Conservation (phyloP, 2,797 vertebrate genomes). For the Alosa sapidissima region DNA sequence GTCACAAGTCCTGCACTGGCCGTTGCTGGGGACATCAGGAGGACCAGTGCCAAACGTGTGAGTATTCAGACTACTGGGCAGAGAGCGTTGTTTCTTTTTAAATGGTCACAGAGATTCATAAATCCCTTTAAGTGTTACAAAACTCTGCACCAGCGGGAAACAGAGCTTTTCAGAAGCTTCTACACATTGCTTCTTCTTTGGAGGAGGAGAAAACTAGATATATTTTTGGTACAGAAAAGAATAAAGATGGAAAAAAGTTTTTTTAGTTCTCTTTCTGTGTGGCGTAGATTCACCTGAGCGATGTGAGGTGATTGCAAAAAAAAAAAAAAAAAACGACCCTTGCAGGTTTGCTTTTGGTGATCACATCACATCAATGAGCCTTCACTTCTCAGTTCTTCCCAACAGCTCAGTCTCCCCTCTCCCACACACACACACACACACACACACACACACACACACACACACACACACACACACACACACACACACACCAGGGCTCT, state of each 20-base stretch:
- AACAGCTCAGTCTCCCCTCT: neutral
- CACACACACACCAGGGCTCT: neutral
- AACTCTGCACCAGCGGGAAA: neutral
- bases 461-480: neutral
- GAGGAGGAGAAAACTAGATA: neutral
- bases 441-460: slow-evolving; percentile 8
- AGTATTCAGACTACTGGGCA: slow-evolving; percentile 63
- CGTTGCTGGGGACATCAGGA: slow-evolving; percentile 95
- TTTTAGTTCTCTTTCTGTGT: neutral
- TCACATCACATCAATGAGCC: neutral
- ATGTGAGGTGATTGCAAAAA: neutral
- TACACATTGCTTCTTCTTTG: neutral
- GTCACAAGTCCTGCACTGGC: slow-evolving; percentile 91
- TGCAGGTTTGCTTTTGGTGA: neutral
- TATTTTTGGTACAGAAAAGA: neutral
- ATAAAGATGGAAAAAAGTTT: neutral
- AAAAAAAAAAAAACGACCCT: neutral
- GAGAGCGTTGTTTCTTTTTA: neutral
- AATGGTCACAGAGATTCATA: neutral
- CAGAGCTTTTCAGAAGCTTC: neutral
- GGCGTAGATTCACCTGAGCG: neutral
- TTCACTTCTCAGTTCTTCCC: neutral
- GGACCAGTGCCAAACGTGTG: slow-evolving; percentile 92
- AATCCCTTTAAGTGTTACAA: neutral
- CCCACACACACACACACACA: neutral